A percentile compares a stretch with the other conserved stretches of the same genome.
Conservation (phyloP, 2,888 invertebrate species). For the Aphidoletes aphidimyza region DNA sequence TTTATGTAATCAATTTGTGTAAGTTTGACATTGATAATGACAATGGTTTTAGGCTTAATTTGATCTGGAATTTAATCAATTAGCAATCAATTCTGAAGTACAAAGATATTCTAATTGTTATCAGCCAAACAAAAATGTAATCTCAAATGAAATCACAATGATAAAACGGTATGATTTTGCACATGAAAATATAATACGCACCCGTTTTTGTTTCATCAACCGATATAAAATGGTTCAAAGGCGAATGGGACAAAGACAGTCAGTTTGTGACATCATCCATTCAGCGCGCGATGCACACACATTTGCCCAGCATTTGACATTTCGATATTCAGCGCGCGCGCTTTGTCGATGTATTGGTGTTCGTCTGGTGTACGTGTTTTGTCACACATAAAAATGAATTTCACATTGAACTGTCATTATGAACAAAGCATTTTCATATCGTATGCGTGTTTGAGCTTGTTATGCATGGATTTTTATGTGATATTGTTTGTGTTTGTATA, state of each 20-base stretch:
- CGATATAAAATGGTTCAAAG: too few species aligned
- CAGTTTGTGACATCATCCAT: background rate
- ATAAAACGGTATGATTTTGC: too few species aligned
- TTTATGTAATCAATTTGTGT: background rate
- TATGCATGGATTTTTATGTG: background rate
- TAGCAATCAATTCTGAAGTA: too few species aligned
- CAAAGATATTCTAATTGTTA: too few species aligned
- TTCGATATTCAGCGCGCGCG: background rate
- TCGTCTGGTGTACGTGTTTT: constrained; percentile 6
- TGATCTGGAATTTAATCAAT: background rate
- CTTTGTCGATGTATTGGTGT: background rate
- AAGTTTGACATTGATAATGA: too few species aligned
- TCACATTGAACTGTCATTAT: constrained; percentile 45
- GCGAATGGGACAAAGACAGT: too few species aligned
- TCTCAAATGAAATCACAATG: too few species aligned
- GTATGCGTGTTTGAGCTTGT: background rate
- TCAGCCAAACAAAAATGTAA: too few species aligned
- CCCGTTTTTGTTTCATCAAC: too few species aligned
- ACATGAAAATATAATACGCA: too few species aligned
- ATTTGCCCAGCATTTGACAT: background rate
- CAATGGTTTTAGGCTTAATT: too few species aligned
- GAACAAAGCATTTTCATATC: constrained; percentile 37
- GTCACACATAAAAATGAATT: constrained; percentile 24
- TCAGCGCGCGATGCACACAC: background rate
- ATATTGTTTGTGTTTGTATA: background rate